Conservation (phyloP, 2,797 vertebrate genomes). For the Aplochiton taeniatus region DNA sequence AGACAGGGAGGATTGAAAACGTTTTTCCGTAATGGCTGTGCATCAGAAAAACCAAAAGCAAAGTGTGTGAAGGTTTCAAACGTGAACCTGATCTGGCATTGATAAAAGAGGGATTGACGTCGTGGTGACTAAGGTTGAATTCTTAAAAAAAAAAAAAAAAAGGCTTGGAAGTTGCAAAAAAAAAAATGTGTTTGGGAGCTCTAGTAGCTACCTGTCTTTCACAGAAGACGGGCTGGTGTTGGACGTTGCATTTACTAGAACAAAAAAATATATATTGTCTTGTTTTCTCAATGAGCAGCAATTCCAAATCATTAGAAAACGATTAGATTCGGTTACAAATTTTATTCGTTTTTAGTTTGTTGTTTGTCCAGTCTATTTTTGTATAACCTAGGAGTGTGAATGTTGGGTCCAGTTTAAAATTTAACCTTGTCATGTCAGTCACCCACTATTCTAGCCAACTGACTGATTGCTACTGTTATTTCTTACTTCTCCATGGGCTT, state of each 20-base stretch:
- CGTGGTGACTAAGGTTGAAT: no score
- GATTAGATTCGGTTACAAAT: no score
- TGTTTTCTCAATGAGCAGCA: slow-evolving; percentile 9
- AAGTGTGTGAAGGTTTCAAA: slow-evolving; percentile 2
- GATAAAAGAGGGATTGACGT: slow-evolving; percentile 18
- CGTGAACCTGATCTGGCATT: not conserved
- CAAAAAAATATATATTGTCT: not conserved
- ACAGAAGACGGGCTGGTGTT: no score
- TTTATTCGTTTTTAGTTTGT: no score
- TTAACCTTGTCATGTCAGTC: slow-evolving; percentile 1
- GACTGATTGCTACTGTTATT: slow-evolving; percentile 19
- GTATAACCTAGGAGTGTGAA: no score
- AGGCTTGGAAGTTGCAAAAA: no score
- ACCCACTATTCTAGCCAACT: slow-evolving; percentile 31
- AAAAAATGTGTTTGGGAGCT: no score
- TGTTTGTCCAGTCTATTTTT: no score
- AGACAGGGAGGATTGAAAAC: not conserved
- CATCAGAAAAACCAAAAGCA: slow-evolving; percentile 51
- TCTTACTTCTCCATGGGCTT: slow-evolving; percentile 9
- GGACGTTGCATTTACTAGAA: no score
- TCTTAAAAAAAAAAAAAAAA: no score
- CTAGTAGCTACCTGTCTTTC: no score
- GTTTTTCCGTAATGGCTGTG: slow-evolving; percentile 40
- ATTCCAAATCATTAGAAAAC: slow-evolving; percentile 46
- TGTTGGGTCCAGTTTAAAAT: no score